Evolutionary conservation across 2,113 vertebrate genomes (phyloP).

Genomic region (Ardeotis arabs): DNA sequence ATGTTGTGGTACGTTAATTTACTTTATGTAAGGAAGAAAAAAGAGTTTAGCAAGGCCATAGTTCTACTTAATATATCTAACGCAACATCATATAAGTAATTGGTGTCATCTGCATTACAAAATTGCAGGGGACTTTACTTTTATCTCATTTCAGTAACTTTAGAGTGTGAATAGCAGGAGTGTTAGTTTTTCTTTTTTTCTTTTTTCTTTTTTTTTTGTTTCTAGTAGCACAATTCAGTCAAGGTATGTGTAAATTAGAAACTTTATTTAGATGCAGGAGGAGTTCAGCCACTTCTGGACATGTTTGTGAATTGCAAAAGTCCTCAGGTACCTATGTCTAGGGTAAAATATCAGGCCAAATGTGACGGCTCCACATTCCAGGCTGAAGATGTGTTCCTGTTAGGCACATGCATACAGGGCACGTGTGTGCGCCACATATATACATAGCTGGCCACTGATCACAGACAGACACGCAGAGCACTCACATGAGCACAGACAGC

Average conservation of each 20-base stretch:
- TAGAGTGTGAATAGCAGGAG: neutral
- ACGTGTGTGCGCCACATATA: fast-evolving
- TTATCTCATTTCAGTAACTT: neutral
- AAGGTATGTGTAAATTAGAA: neutral
- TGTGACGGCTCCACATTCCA: neutral
- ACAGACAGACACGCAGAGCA: neutral
- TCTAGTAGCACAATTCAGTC: neutral
- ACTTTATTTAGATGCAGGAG: neutral
- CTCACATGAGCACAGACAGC: neutral
- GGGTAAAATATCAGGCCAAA: neutral
- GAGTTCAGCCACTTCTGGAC: neutral
- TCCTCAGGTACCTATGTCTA: neutral
- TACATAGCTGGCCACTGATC: neutral
- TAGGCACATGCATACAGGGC: neutral
- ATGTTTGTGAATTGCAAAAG: neutral
- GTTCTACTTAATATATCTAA: neutral
- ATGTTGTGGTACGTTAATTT: neutral
- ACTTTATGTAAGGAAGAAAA: neutral
- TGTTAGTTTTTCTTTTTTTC: neutral
- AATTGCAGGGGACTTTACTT: neutral
- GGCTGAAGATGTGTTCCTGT: neutral
- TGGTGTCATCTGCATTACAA: neutral
- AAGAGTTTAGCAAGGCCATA: neutral
- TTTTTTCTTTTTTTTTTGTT: neutral
- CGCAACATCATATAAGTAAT: neutral